Conservation (phyloP, 1,140 invertebrate genomes). For the Penaeus japonicus region DNA sequence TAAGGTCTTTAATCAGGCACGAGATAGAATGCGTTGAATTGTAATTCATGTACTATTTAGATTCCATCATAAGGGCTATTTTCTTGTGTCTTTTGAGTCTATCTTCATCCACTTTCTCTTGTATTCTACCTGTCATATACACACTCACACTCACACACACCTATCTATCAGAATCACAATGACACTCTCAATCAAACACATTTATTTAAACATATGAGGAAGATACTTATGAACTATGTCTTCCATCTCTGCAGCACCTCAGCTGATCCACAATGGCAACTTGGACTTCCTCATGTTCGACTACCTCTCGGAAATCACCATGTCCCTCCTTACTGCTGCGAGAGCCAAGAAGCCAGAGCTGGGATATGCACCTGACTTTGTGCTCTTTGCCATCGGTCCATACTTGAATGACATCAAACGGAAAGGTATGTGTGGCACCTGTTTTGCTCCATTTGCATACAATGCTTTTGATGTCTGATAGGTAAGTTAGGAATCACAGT, state of each 20-base stretch:
- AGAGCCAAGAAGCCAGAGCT: slow-evolving; percentile 64
- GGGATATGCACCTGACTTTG: slow-evolving; percentile 70
- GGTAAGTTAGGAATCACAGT: not conserved
- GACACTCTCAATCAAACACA: not conserved
- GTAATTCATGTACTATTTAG: no score
- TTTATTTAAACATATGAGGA: not conserved
- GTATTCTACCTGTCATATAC: no score
- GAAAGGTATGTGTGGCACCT: slow-evolving; percentile 63
- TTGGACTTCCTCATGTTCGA: slow-evolving; percentile 69
- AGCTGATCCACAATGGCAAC: slow-evolving; percentile 66
- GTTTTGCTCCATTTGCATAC: slow-evolving; percentile 8
- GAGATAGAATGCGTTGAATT: no score
- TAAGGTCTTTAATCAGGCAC: no score
- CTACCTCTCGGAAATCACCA: slow-evolving; percentile 71
- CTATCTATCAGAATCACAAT: not conserved
- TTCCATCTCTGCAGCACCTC: slow-evolving; percentile 63
- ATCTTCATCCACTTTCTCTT: no score
- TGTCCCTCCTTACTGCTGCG: slow-evolving; percentile 68
- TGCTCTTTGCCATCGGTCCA: slow-evolving; percentile 65
- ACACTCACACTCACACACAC: no score
- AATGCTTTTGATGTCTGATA: not conserved
- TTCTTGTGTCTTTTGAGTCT: no score
- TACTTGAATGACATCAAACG: slow-evolving; percentile 67
- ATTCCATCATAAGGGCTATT: no score
- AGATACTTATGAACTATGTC: not conserved